Conservation (phyloP, 1,140 invertebrate species). For the Diabrotica virgifera region DNA sequence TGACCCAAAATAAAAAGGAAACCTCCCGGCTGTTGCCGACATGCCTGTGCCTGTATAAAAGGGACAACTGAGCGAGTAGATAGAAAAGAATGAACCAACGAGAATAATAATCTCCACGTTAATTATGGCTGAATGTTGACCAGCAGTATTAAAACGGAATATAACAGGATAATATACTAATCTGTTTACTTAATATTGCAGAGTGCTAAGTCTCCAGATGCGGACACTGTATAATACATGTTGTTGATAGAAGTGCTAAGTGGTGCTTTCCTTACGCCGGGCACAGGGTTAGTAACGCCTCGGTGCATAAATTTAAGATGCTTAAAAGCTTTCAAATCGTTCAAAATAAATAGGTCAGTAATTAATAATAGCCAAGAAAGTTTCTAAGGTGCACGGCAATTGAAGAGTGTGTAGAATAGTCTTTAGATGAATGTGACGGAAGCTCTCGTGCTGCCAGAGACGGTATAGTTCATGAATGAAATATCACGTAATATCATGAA, state of each 20-base stretch:
- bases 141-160: slow-evolving; percentile 35
- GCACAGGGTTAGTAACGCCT: slow-evolving; percentile 1
- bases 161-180: slow-evolving; percentile 39
- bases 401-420: too few species aligned
- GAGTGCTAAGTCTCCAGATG: slow-evolving; percentile 28
- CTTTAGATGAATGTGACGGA: too few species aligned
- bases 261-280: not conserved
- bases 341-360: too few species aligned
- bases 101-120: slow-evolving; percentile 33
- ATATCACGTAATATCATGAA: too few species aligned
- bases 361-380: too few species aligned
- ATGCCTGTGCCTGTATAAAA: too few species aligned
- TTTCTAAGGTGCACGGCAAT: too few species aligned
- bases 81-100: slow-evolving; percentile 25
- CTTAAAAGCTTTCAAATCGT: not conserved
- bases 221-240: slow-evolving; percentile 20
- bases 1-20: too few species aligned
- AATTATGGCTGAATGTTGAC: slow-evolving; percentile 36
- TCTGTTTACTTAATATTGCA: slow-evolving; percentile 39
- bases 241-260: slow-evolving; percentile 11
- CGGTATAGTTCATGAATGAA: too few species aligned
- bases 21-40: too few species aligned
- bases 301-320: slow-evolving; percentile 5
- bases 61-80: not conserved
- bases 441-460: too few species aligned